Evolutionary conservation across 1,140 invertebrate species (phyloP), one percentile per base, ranked within the genome.

Genomic region (Goniozus legneri): DNA sequence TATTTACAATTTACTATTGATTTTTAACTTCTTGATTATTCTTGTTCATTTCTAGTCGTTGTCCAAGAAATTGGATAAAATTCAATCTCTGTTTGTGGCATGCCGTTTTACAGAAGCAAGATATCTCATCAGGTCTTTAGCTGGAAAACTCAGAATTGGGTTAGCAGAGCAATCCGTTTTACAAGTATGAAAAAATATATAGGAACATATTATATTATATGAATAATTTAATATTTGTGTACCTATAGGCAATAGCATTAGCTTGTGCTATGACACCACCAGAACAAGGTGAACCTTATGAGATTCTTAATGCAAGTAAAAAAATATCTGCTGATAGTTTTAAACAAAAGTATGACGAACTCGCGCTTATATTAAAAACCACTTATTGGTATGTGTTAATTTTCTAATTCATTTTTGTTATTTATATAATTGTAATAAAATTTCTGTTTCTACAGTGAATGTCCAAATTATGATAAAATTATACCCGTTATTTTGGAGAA

Each of bases 151-250:
- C 35, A 81, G 97, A 30, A 96, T 99, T 57, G 96, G 96, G 3
- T 77, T 99, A 39, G 97, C 96, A 1, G 97, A 99, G 67, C 95
- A 97, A 74, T 97, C 95, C 10, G 84, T 98, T 16, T 77, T 99
- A 12, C 88, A 90, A 68, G 79, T 80, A 62, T n/a, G n/a, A n/a
- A n/a, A n/a, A n/a, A n/a, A n/a, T n/a, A 47, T 39, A 53, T 10
- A 27, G 27, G 12, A 22, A 14, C 8, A 32, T 21, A 44, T 36
- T 44, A 14, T n/a, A n/a, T n/a, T n/a, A n/a, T n/a, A n/a, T n/a
- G n/a, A n/a, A n/a, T n/a, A n/a, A n/a, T n/a, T 40, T n/a, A n/a
- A 34, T 16, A 37, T 45, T 34, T 44, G n/a, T n/a, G n/a, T n/a
- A n/a, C n/a, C 39, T 39, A 20, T 38, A 82, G 68, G 95, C 97